phyloP scores from a whole-genome alignment of 2,113 vertebrate genomes.

The Melanocharis versteri region DNA sequence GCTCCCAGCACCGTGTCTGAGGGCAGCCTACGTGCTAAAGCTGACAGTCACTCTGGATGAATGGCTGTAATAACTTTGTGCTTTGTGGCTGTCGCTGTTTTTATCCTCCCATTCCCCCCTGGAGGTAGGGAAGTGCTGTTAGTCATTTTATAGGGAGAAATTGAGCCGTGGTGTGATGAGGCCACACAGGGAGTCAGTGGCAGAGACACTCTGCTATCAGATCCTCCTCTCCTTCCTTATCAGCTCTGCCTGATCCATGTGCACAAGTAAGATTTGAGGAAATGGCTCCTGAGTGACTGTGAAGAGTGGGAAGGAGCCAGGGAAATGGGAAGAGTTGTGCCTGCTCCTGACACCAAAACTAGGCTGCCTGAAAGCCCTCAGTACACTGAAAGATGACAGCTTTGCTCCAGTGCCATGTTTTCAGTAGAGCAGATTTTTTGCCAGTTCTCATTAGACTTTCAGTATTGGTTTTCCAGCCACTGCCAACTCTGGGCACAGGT shows the following conservation, averaged over 20 bases:
- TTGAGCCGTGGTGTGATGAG: background rate
- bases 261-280: background rate
- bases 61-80: background rate
- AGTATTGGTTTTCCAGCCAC: slow-evolving; percentile 32
- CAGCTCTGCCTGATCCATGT: background rate
- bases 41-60: background rate
- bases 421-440: slow-evolving; percentile 4
- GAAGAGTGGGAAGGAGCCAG: background rate
- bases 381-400: background rate
- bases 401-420: background rate
- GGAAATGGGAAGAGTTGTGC: background rate
- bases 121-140: background rate
- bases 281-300: background rate
- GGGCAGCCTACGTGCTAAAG: background rate
- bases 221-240: background rate
- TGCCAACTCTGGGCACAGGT: slow-evolving; percentile 10
- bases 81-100: background rate
- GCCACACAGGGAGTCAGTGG: background rate
- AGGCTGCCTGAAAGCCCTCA: background rate
- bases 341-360: background rate
- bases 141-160: slow-evolving; percentile 15
- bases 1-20: background rate
- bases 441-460: background rate
- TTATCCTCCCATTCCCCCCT: background rate
- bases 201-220: background rate